Evolutionary conservation across 1,140 invertebrate genomes (phyloP).

Genomic region (Phymastichus coffea): DNA sequence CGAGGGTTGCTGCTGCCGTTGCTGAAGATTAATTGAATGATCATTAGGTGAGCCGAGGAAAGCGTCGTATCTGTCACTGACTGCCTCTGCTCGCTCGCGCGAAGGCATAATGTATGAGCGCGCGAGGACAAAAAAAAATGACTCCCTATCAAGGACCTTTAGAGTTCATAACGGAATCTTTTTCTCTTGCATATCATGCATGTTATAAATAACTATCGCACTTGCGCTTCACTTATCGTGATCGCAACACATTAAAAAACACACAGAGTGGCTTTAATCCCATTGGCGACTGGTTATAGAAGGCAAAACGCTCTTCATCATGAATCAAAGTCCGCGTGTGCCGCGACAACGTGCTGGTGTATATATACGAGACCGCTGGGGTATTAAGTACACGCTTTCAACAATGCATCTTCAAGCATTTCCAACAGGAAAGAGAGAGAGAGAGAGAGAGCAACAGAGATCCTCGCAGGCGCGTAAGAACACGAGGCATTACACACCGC

Average conservation of each 20-base stretch:
- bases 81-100: background rate
- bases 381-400: background rate
- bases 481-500: background rate
- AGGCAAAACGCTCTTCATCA: slow-evolving; percentile 10
- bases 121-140: background rate
- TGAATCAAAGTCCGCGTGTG: slow-evolving; percentile 17
- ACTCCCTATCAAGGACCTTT: slow-evolving; percentile 13
- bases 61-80: background rate
- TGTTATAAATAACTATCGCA: no score
- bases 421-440: no score
- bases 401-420: slow-evolving; percentile 10
- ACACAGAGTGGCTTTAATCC: slow-evolving; percentile 2
- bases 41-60: background rate
- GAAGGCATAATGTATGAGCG: slow-evolving; percentile 15
- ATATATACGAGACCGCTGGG: background rate
- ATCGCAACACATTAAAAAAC: no score
- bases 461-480: background rate
- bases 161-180: slow-evolving; percentile 13
- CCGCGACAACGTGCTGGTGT: no score
- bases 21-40: slow-evolving; percentile 2
- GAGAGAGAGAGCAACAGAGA: no score
- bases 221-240: slow-evolving; percentile 2
- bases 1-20: no score
- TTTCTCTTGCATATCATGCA: background rate
- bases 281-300: slow-evolving; percentile 4